Base-by-base conservation (phyloP, 2,888 invertebrate species). In the Lasioglossum leucozonium region DNA sequence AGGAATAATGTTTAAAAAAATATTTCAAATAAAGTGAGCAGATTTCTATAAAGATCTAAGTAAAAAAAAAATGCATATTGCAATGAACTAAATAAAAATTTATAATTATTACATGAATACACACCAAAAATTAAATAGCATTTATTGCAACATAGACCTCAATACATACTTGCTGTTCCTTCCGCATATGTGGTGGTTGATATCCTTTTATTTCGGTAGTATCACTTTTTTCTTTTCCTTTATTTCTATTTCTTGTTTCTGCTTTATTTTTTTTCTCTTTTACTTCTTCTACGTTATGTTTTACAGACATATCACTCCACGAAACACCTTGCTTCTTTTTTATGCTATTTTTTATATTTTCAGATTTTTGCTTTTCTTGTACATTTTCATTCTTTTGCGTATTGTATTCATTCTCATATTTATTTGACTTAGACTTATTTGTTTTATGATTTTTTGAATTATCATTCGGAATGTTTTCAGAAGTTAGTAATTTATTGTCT, bases 241-340 rank as follows among this genome's bases (percentile, higher is more conserved):
- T 86, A 89, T 91, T 93, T 87, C 88, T 92, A 75, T 93, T 92
- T 81, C 92, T 94, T 89, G 94, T 95, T 86, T 95, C 94, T 37
- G 94, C 93, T 87, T 95, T 95, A 89, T 94, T 94, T 84, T 92
- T 94, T 90, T 95, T 94, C 76, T 95, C 95, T 90, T 95, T 95
- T 62, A 91, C 92, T 85, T 95, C 94, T 91, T 95, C 95, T n/a
- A 91, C 91, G 74, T 93, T 93, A 75, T 87, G 89, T 62, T 91
- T 90, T 71, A 91, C 90, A 44, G 87, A 84, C 37, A 72, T 72
- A 55, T 87, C 86, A 58, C 40, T 85, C 10, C 51, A 34, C 40
- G 72, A 34, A 77, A 30, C 77, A 16, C 37, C 62, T 10, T 90
- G 37, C n/a, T 72, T 55, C 13, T 76, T 79, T 81, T 87, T 87